A percentile compares a stretch with the other conserved stretches of the same genome.
These are phyloP conservation scores for Ameiurus melas DNA, from an alignment of 2,113 vertebrate genomes.

Conservation along the genomic window DNA sequence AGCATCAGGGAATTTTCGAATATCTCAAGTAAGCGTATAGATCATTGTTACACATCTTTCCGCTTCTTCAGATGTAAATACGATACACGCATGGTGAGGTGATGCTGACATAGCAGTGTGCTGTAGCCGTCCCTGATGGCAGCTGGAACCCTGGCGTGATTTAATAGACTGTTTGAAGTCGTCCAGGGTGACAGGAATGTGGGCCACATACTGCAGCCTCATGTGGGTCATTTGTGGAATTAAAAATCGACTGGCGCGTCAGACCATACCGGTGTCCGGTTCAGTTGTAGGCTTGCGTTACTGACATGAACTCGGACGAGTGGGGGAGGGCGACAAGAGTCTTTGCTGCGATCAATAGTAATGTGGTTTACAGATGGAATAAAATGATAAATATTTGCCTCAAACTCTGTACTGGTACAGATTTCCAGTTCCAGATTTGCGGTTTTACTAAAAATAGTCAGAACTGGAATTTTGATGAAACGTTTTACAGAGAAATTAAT, in stretches of 20 bases:
- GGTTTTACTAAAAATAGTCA: background rate
- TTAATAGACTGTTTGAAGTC: slow-evolving; percentile 61
- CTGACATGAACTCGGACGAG: slow-evolving; percentile 24
- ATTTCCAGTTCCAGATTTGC: background rate
- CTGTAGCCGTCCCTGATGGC: slow-evolving; percentile 17
- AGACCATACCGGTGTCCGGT: slow-evolving; percentile 44
- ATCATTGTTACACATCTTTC: slow-evolving; percentile 14
- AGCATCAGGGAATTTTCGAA: slow-evolving; percentile 28
- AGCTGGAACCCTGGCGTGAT: slow-evolving; percentile 45
- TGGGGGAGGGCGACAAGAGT: slow-evolving; percentile 33
- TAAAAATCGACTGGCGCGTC: slow-evolving; percentile 58
- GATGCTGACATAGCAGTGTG: slow-evolving; percentile 41
- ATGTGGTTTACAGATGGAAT: slow-evolving; percentile 41
- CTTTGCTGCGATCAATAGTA: slow-evolving; percentile 59
- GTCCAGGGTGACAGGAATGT: slow-evolving; percentile 57
- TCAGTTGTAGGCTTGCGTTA: slow-evolving; percentile 41
- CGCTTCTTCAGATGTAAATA: background rate
- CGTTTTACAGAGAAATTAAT: no score
- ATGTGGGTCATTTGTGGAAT: slow-evolving; percentile 63
- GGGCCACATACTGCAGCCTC: slow-evolving; percentile 57
- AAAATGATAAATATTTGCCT: slow-evolving; percentile 54
- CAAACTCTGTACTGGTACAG: background rate
- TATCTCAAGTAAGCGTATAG: slow-evolving; percentile 23
- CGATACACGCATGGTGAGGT: slow-evolving; percentile 1
- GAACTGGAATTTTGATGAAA: background rate